Evolutionary conservation across 2,797 vertebrate species (phyloP).

Genomic region (Hippocampus kuda): DNA sequence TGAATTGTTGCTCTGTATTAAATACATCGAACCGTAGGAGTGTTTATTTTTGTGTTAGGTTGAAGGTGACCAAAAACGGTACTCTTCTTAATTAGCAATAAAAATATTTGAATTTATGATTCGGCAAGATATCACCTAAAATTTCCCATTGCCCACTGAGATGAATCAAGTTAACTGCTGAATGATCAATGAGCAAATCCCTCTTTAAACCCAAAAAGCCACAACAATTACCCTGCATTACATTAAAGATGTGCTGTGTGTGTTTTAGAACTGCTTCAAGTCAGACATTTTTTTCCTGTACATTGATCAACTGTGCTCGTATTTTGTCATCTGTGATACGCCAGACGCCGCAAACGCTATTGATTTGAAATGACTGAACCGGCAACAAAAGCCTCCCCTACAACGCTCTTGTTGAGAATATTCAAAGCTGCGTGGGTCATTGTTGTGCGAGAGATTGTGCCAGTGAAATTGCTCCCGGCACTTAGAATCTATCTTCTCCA

Average conservation of each 20-base stretch:
- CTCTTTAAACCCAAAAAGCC: not conserved
- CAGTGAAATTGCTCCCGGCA: conserved; percentile 29
- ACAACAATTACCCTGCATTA: not conserved
- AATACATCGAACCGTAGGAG: too few relatives aligned
- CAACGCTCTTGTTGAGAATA: conserved; percentile 34
- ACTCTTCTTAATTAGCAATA: too few relatives aligned
- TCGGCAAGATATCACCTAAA: too few relatives aligned
- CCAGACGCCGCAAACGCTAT: conserved; percentile 37
- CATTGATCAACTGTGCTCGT: conserved; percentile 60
- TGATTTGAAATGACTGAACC: conserved; percentile 45
- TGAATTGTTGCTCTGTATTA: too few relatives aligned
- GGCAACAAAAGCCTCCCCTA: conserved; percentile 33
- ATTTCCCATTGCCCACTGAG: too few relatives aligned
- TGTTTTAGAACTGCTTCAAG: not conserved
- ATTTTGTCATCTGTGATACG: conserved; percentile 58
- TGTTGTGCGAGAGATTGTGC: conserved; percentile 28
- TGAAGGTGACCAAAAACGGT: too few relatives aligned
- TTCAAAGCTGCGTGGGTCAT: conserved; percentile 39
- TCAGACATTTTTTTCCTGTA: conserved; percentile 36
- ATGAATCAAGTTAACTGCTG: not conserved
- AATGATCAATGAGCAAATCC: not conserved
- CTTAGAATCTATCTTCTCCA: conserved; percentile 41
- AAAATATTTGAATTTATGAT: too few relatives aligned
- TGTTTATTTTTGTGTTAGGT: too few relatives aligned
- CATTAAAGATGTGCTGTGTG: not conserved